Evolutionary conservation across 1,140 invertebrate species (phyloP).

Genomic region (Conopomorpha cramerella): DNA sequence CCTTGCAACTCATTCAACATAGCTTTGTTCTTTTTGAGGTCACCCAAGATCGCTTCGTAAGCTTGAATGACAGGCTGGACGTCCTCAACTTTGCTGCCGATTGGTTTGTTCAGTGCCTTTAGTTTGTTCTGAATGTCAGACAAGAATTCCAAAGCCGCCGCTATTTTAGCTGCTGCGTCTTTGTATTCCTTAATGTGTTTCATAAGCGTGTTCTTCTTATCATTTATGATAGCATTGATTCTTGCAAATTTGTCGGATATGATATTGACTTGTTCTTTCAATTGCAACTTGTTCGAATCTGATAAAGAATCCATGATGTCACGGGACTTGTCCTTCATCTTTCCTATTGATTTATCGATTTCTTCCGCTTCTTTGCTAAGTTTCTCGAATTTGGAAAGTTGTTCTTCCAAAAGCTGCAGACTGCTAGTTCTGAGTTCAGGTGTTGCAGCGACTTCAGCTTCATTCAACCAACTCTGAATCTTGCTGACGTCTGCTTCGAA

Average conservation of each 20-base stretch:
- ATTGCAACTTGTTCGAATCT: conserved; percentile 80
- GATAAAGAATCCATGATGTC: conserved; percentile 79
- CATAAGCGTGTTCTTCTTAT: conserved; percentile 72
- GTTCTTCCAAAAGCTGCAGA: conserved; percentile 82
- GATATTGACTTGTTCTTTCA: conserved; percentile 77
- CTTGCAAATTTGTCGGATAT: conserved; percentile 77
- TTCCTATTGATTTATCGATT: conserved; percentile 71
- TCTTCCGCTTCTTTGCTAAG: conserved; percentile 75
- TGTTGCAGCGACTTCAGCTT: conserved; percentile 83
- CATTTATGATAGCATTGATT: conserved; percentile 74
- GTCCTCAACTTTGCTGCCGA: conserved; percentile 84
- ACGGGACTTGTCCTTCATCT: conserved; percentile 78
- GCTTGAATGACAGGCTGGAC: conserved; percentile 76
- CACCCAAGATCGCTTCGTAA: conserved; percentile 79
- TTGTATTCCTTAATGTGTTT: conserved; percentile 79
- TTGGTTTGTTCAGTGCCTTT: conserved; percentile 80
- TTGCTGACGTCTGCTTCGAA: conserved; percentile 82
- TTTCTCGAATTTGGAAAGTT: conserved; percentile 81
- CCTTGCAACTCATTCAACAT: conserved; percentile 79
- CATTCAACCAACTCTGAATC: conserved; percentile 83
- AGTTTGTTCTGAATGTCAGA: conserved; percentile 81
- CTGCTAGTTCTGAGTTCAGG: conserved; percentile 77
- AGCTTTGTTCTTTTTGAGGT: conserved; percentile 79
- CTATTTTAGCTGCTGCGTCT: conserved; percentile 75
- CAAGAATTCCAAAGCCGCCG: conserved; percentile 80